A percentile compares a stretch with the other conserved stretches of the same genome.
phyloP scores from a whole-genome alignment of 2,888 invertebrate genomes.

The Acleris holmiana region DNA sequence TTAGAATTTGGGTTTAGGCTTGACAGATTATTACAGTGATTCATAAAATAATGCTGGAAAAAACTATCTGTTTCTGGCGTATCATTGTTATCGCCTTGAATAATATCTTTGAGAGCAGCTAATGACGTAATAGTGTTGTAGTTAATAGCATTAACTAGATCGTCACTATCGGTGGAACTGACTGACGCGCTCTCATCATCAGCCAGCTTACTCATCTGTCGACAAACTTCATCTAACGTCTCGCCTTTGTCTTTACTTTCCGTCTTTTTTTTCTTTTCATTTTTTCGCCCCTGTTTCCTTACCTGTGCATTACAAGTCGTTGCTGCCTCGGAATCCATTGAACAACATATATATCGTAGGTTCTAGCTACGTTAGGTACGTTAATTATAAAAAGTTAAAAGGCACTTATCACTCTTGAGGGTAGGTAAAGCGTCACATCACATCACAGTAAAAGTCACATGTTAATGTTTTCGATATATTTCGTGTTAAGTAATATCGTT shows the following conservation, averaged over 20 bases:
- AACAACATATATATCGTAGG: slow-evolving; percentile 55
- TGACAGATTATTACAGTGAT: slow-evolving; percentile 88
- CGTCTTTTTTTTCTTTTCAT: slow-evolving; percentile 76
- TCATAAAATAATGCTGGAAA: slow-evolving; percentile 89
- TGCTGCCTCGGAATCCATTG: slow-evolving; percentile 74
- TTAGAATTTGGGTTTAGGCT: slow-evolving; percentile 79
- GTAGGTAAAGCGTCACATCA: slow-evolving; percentile 44
- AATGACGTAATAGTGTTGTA: slow-evolving; percentile 88
- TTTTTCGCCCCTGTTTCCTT: slow-evolving; percentile 64
- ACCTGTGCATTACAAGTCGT: slow-evolving; percentile 55
- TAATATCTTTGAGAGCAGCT: slow-evolving; percentile 87
- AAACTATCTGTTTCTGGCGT: slow-evolving; percentile 85
- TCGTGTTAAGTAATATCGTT: slow-evolving; percentile 65
- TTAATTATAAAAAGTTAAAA: slow-evolving; percentile 49
- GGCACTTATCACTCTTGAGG: slow-evolving; percentile 53
- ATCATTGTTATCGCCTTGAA: slow-evolving; percentile 84
- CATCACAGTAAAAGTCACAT: slow-evolving; percentile 44
- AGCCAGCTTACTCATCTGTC: slow-evolving; percentile 52
- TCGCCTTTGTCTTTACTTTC: slow-evolving; percentile 49
- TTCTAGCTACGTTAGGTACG: slow-evolving; percentile 47
- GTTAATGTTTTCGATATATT: slow-evolving; percentile 35
- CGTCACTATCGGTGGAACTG: slow-evolving; percentile 86
- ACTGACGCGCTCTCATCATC: slow-evolving; percentile 58
- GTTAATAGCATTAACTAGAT: slow-evolving; percentile 87
- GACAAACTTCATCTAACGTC: slow-evolving; percentile 52